phyloP scores from a whole-genome alignment of 2,797 vertebrate species.

The Clamator glandarius region DNA sequence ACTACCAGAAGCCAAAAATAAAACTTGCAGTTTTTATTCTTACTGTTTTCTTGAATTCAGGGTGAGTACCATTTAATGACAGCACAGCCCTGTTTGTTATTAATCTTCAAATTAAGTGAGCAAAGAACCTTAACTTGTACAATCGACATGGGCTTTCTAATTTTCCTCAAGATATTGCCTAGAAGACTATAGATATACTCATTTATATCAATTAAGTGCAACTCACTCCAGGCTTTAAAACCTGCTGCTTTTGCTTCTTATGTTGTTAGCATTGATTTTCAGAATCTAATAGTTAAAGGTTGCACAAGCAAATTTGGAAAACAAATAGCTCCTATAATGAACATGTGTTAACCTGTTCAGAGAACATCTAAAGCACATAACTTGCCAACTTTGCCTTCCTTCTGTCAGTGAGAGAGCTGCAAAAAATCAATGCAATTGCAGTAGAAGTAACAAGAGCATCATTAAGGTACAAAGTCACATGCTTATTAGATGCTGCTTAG shows the following conservation, averaged over 20 bases:
- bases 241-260: conserved; percentile 15
- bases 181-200: neutral
- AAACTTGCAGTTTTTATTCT: neutral
- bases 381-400: neutral
- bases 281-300: conserved; percentile 14
- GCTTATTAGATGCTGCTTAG: conserved; percentile 20
- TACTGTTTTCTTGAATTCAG: neutral
- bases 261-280: conserved; percentile 11
- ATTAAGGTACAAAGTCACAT: conserved; percentile 23
- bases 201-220: neutral
- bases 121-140: neutral
- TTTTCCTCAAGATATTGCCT: neutral
- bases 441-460: conserved; percentile 33
- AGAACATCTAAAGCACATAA: neutral
- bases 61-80: neutral
- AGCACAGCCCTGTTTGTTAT: neutral
- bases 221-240: neutral
- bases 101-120: neutral
- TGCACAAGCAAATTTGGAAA: conserved; percentile 38
- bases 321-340: conserved; percentile 19
- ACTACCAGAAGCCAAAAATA: neutral
- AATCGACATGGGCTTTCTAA: neutral
- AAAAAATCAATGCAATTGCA: conserved; percentile 37
- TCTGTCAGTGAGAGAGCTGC: conserved; percentile 17
- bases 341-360: conserved; percentile 44